These are phyloP conservation scores for Sternarchorhynchus goeldii DNA, from an alignment of 2,797 vertebrate genomes.

Conservation along the genomic window DNA sequence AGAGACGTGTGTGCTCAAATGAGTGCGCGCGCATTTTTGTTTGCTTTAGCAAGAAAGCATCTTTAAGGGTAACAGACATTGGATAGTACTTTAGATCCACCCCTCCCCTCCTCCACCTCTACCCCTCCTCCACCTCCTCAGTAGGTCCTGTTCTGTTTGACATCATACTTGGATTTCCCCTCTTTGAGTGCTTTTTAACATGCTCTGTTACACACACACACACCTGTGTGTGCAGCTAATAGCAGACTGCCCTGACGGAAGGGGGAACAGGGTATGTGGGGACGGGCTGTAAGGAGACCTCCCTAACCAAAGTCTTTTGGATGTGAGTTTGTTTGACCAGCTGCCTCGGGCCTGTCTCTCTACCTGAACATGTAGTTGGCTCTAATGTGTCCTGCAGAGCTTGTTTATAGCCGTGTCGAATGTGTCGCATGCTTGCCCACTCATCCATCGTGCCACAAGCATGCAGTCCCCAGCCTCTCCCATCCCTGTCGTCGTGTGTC, in stretches of 20 bases:
- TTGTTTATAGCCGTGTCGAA: not conserved
- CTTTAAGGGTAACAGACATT: too few relatives aligned
- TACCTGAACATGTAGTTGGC: constrained; percentile 6
- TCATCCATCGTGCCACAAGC: not conserved
- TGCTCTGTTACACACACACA: constrained; percentile 10
- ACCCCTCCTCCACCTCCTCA: constrained; percentile 48
- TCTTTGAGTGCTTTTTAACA: constrained; percentile 25
- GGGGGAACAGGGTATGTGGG: constrained; percentile 28
- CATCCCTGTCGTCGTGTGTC: constrained; percentile 8
- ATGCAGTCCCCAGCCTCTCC: not conserved
- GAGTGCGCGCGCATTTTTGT: constrained; percentile 27
- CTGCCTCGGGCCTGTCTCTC: constrained; percentile 4
- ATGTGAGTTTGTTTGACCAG: constrained; percentile 14
- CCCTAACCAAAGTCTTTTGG: constrained; percentile 12
- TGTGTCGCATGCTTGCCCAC: not conserved
- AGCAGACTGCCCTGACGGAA: constrained; percentile 23
- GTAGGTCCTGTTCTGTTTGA: constrained; percentile 46
- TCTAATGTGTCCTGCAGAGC: constrained; percentile 1
- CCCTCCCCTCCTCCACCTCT: constrained; percentile 27
- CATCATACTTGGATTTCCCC: constrained; percentile 40
- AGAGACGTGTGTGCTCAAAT: constrained; percentile 12
- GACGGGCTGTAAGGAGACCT: constrained; percentile 27
- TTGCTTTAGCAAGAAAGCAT: not conserved
- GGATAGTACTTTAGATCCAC: too few relatives aligned
- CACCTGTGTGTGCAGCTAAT: constrained; percentile 1